Evolutionary conservation across 2,797 vertebrate species (phyloP).

Genomic region (Mallotus villosus): DNA sequence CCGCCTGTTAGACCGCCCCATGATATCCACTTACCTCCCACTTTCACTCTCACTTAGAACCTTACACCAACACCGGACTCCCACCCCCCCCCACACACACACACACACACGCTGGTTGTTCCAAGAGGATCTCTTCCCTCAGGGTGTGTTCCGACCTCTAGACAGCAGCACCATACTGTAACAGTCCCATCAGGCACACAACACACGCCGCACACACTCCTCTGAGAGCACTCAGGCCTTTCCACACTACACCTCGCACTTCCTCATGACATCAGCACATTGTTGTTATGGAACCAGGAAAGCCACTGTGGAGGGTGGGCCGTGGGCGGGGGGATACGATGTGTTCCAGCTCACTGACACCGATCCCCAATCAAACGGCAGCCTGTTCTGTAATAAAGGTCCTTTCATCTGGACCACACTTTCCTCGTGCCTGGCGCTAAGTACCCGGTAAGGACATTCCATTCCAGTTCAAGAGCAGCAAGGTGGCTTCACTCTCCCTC

Average conservation of each 20-base stretch:
- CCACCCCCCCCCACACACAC: background rate
- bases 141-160: constrained; percentile 10
- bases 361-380: background rate
- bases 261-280: constrained; percentile 27
- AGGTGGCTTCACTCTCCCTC: background rate
- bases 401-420: background rate
- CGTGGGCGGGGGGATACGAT: constrained; percentile 2
- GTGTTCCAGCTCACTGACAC: background rate
- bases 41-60: no score
- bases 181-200: constrained; percentile 1
- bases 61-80: background rate
- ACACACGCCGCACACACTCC: constrained; percentile 4
- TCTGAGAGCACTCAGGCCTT: background rate
- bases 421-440: background rate
- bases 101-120: background rate
- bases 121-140: background rate
- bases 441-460: background rate
- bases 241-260: constrained; percentile 14
- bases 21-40: background rate
- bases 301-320: background rate
- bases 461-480: background rate
- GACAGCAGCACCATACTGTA: background rate
- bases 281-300: constrained; percentile 8
- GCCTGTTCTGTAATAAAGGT: no score
- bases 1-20: no score